These are phyloP conservation scores for Fopius arisanus DNA, from an alignment of 1,140 invertebrate species.

Conservation along the genomic window DNA sequence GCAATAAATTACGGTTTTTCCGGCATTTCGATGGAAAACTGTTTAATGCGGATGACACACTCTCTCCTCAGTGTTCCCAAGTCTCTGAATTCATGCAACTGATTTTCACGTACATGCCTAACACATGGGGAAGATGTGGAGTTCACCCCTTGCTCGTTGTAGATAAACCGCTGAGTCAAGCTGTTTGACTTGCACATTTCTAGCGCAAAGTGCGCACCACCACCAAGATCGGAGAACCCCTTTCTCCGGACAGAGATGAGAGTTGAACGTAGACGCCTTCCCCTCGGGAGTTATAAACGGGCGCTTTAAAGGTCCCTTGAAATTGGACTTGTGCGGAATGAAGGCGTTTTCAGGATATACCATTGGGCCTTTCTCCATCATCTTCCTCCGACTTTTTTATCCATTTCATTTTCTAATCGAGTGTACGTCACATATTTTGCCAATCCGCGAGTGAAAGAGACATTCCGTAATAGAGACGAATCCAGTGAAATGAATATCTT, in stretches of 20 bases:
- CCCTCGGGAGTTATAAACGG: constrained; percentile 48
- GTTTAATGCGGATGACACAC: no score
- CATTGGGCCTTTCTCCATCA: background rate
- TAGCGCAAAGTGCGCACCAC: constrained; percentile 39
- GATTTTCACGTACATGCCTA: background rate
- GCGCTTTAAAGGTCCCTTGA: constrained; percentile 49
- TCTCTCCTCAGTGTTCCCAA: no score
- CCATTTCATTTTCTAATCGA: no score
- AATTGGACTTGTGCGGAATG: constrained; percentile 49
- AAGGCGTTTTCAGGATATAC: constrained; percentile 30
- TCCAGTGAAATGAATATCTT: background rate
- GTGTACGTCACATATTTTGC: no score
- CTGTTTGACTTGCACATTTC: constrained; percentile 63
- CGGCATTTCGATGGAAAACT: no score
- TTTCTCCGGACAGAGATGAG: constrained; percentile 26
- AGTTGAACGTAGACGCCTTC: constrained; percentile 34
- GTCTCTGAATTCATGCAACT: background rate
- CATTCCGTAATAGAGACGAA: background rate
- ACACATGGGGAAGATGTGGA: background rate
- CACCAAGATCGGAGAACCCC: background rate
- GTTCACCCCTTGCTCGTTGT: constrained; percentile 17
- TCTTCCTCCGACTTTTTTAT: background rate
- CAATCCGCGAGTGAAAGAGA: no score
- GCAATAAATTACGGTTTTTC: no score
- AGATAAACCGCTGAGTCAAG: constrained; percentile 57